phyloP scores from a whole-genome alignment of 2,888 invertebrate species.

The Leistus spinibarbis region DNA sequence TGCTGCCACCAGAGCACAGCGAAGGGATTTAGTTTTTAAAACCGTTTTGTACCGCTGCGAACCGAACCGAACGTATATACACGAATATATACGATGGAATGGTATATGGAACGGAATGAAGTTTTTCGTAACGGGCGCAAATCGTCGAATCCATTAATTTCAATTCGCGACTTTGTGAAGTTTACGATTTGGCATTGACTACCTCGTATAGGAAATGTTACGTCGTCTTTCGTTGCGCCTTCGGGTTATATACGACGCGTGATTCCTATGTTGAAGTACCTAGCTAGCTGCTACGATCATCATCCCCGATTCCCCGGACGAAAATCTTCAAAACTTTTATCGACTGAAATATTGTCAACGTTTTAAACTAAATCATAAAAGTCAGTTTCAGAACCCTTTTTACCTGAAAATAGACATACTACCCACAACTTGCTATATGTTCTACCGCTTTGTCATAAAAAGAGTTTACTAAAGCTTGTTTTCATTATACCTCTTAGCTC shows the following conservation, averaged over 20 bases:
- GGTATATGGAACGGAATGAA: slow-evolving; percentile 18
- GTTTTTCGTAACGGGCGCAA: slow-evolving; percentile 22
- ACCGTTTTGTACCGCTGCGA: not conserved
- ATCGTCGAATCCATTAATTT: slow-evolving; percentile 32
- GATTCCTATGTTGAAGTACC: not conserved
- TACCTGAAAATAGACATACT: not conserved
- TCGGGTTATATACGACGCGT: not conserved
- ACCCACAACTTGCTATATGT: not conserved
- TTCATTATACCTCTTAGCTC: no score
- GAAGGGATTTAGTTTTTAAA: slow-evolving; percentile 26
- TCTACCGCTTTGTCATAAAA: no score
- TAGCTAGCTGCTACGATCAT: not conserved
- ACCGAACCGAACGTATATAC: not conserved
- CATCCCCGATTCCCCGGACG: not conserved
- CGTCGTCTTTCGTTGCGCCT: not conserved
- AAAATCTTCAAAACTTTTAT: slow-evolving; percentile 1
- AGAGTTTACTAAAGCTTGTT: no score
- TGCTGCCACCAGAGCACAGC: not conserved
- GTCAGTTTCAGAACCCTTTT: not conserved
- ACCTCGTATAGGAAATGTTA: not conserved
- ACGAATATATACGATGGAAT: no score
- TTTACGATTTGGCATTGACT: slow-evolving; percentile 2
- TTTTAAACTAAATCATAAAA: not conserved
- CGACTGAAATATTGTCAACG: not conserved
- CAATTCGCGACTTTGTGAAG: slow-evolving; percentile 17